Percentiles rank a stretch among this genome's conserved stretches.
These are phyloP conservation scores for Phyllopteryx taeniolatus DNA, from an alignment of 2,113 vertebrate genomes.

Conservation along the genomic window DNA sequence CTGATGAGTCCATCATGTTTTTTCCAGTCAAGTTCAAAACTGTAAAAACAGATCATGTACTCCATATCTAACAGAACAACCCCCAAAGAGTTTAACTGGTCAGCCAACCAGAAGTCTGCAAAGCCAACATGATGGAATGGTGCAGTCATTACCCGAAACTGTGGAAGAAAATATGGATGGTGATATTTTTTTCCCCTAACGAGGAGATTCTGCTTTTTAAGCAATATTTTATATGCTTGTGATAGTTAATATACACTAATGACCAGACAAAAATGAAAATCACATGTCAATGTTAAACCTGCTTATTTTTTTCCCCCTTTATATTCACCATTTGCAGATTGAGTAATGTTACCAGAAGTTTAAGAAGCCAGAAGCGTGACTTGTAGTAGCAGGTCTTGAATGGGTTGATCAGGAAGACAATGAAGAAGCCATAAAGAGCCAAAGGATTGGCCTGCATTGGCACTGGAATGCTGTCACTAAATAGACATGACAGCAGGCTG, in stretches of 20 bases:
- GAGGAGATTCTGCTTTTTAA: background rate
- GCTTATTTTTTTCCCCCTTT: background rate
- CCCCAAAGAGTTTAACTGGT: slow-evolving; percentile 94
- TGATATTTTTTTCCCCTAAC: background rate
- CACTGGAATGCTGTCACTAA: slow-evolving; percentile 76
- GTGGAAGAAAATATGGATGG: slow-evolving; percentile 3
- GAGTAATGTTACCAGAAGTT: slow-evolving; percentile 83
- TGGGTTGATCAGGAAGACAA: slow-evolving; percentile 97
- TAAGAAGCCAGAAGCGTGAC: slow-evolving; percentile 98
- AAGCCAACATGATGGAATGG: slow-evolving; percentile 98
- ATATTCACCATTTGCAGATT: background rate
- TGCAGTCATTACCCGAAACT: slow-evolving; percentile 97
- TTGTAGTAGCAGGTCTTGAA: slow-evolving; percentile 99
- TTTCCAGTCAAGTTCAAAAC: slow-evolving; percentile 89
- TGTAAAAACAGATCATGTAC: slow-evolving; percentile 99
- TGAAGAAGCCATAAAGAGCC: slow-evolving; percentile 93
- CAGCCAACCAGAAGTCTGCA: slow-evolving; percentile 98
- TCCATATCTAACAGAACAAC: slow-evolving; percentile 95
- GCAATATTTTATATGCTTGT: background rate
- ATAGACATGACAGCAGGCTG: slow-evolving; percentile 93
- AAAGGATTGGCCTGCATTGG: slow-evolving; percentile 93
- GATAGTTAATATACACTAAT: background rate
- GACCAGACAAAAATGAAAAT: background rate
- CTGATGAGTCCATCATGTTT: slow-evolving; percentile 72
- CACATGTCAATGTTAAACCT: background rate